Evolutionary conservation across 1,140 invertebrate species (phyloP).

Genomic region (Bombus breviceps): DNA sequence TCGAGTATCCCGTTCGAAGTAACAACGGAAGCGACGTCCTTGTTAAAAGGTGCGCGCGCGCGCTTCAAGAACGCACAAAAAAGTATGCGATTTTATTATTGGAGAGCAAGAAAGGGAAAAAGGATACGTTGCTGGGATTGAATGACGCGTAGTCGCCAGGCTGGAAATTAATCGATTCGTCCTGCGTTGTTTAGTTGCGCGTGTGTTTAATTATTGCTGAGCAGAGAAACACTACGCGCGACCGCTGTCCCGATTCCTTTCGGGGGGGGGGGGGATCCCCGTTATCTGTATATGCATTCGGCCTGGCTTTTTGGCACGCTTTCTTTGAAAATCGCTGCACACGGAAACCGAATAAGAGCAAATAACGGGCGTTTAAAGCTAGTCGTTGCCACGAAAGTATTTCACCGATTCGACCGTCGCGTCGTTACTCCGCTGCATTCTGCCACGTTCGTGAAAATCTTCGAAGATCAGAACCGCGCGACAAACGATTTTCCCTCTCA

Average conservation of each 20-base stretch:
- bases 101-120: neutral
- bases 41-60: neutral
- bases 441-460: neutral
- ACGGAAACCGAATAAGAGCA: constrained; percentile 59
- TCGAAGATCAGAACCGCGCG: neutral
- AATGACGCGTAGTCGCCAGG: neutral
- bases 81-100: neutral
- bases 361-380: constrained; percentile 51
- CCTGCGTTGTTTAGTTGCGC: no score
- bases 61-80: no score
- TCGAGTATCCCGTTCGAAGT: neutral
- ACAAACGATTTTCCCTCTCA: constrained; percentile 38
- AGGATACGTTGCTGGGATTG: no score
- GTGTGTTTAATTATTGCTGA: constrained; percentile 45
- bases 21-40: neutral
- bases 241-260: constrained; percentile 14
- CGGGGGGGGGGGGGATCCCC: constrained; percentile 22
- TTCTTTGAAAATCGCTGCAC: constrained; percentile 60
- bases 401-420: neutral
- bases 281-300: constrained; percentile 63
- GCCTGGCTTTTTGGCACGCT: constrained; percentile 57
- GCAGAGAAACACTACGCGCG: constrained; percentile 2
- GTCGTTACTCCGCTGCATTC: neutral
- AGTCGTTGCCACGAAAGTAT: neutral
- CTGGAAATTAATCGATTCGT: neutral